A percentile compares a stretch with the other conserved stretches of the same genome.
Conservation (phyloP, 2,888 invertebrate genomes). For the Amorpha juglandis region DNA sequence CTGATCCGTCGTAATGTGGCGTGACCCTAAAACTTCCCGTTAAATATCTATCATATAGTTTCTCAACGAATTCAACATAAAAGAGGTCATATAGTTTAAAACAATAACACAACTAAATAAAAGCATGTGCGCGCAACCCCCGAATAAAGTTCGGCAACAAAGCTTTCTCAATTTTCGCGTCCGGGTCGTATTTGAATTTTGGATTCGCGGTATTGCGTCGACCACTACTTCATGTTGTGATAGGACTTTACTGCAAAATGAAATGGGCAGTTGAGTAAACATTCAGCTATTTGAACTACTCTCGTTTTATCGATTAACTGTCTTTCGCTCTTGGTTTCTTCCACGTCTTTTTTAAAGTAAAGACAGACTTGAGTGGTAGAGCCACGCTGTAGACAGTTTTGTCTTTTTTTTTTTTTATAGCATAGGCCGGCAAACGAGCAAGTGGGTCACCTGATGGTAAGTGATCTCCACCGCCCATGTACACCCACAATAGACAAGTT, state of each 20-base stretch:
- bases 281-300: not conserved
- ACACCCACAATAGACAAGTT: too few relatives aligned
- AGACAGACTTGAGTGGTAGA: too few relatives aligned
- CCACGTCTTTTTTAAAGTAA: too few relatives aligned
- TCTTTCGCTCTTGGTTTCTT: too few relatives aligned
- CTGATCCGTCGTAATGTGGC: too few relatives aligned
- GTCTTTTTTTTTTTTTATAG: too few relatives aligned
- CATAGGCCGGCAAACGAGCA: too few relatives aligned
- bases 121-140: not conserved
- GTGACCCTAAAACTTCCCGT: too few relatives aligned
- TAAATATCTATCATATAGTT: not conserved
- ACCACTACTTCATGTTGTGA: constrained; percentile 21
- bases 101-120: constrained; percentile 1
- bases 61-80: not conserved
- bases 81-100: not conserved
- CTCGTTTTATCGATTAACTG: too few relatives aligned
- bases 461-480: too few relatives aligned
- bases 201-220: constrained; percentile 1
- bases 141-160: constrained; percentile 18
- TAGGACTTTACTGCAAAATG: constrained; percentile 8
- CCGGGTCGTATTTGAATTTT: constrained; percentile 23
- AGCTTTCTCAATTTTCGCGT: constrained; percentile 18
- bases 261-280: not conserved
- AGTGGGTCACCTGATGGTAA: too few relatives aligned
- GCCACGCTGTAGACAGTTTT: too few relatives aligned